Conservation (phyloP, 64 coral and sea anemone genomes). For the Montipora capricornis region DNA sequence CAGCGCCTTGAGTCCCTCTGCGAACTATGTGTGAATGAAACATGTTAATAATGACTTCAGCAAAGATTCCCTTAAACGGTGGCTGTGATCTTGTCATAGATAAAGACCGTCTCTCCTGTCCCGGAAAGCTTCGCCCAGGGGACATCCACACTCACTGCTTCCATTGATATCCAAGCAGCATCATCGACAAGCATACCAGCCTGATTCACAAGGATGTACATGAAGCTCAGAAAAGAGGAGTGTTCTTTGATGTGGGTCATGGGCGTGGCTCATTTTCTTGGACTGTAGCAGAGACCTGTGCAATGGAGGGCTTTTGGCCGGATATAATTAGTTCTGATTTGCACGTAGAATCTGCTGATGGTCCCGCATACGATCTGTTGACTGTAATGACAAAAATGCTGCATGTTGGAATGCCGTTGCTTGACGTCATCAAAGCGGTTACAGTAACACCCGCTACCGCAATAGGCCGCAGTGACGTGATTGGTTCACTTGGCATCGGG, state of each 20-base stretch:
- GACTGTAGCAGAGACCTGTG: slow-evolving; percentile 92
- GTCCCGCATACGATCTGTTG: slow-evolving; percentile 82
- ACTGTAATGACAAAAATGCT: slow-evolving; percentile 92
- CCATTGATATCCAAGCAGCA: slow-evolving; percentile 76
- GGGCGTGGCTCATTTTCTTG: slow-evolving; percentile 90
- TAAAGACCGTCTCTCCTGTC: slow-evolving; percentile 51
- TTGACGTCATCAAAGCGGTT: slow-evolving; percentile 77
- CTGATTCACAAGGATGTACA: slow-evolving; percentile 62
- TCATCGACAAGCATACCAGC: slow-evolving; percentile 44
- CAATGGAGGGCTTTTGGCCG: slow-evolving; percentile 83
- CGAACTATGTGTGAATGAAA: no score
- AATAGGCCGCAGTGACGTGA: slow-evolving; percentile 54
- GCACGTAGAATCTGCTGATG: slow-evolving; percentile 56
- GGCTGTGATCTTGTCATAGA: not conserved
- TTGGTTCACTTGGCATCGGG: slow-evolving; percentile 59
- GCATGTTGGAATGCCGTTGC: slow-evolving; percentile 83
- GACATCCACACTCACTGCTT: slow-evolving; percentile 87
- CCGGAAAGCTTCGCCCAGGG: slow-evolving; percentile 74
- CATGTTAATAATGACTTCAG: no score
- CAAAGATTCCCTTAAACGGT: no score
- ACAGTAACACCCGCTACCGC: slow-evolving; percentile 77
- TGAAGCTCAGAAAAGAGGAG: slow-evolving; percentile 64
- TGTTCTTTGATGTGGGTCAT: slow-evolving; percentile 95
- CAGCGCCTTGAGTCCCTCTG: no score
- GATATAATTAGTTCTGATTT: slow-evolving; percentile 94